A percentile compares a stretch with the other conserved stretches of the same genome.
These are phyloP conservation scores for Brachionus rubens DNA, from an alignment of 1,140 invertebrate genomes.

Conservation along the genomic window DNA sequence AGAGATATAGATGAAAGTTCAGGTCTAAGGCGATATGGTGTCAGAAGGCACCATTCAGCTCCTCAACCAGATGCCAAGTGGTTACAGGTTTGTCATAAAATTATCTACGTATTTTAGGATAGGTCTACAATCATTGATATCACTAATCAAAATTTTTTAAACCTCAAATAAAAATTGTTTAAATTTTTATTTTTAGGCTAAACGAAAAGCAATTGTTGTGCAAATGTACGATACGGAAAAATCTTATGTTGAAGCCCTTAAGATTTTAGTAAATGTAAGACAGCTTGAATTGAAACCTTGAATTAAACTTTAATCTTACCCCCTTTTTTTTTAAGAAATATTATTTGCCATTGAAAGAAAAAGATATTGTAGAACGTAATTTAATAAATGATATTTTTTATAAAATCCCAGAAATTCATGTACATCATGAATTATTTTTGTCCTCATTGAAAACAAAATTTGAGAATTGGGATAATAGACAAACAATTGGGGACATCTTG, in stretches of 20 bases:
- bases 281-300: neutral
- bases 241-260: slow-evolving; percentile 81
- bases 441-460: slow-evolving; percentile 72
- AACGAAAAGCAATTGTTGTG: slow-evolving; percentile 66
- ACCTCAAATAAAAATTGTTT: neutral
- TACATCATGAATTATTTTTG: slow-evolving; percentile 78
- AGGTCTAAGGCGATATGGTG: slow-evolving; percentile 27
- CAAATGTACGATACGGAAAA: slow-evolving; percentile 86
- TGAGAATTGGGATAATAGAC: slow-evolving; percentile 77
- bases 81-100: too few species aligned
- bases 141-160: neutral
- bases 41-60: slow-evolving; percentile 46
- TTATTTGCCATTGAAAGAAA: slow-evolving; percentile 75
- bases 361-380: slow-evolving; percentile 68
- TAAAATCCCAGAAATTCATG: slow-evolving; percentile 74
- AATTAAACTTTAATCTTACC: neutral
- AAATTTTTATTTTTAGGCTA: slow-evolving; percentile 4
- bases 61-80: slow-evolving; percentile 35
- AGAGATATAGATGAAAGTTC: slow-evolving; percentile 21
- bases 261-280: slow-evolving; percentile 79
- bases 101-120: too few species aligned
- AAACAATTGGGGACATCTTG: slow-evolving; percentile 82
- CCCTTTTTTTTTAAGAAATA: slow-evolving; percentile 72
- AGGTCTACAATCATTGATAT: too few species aligned
- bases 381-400: slow-evolving; percentile 45